Evolutionary conservation across 2,113 vertebrate species (phyloP).

Genomic region (Felis chaus): DNA sequence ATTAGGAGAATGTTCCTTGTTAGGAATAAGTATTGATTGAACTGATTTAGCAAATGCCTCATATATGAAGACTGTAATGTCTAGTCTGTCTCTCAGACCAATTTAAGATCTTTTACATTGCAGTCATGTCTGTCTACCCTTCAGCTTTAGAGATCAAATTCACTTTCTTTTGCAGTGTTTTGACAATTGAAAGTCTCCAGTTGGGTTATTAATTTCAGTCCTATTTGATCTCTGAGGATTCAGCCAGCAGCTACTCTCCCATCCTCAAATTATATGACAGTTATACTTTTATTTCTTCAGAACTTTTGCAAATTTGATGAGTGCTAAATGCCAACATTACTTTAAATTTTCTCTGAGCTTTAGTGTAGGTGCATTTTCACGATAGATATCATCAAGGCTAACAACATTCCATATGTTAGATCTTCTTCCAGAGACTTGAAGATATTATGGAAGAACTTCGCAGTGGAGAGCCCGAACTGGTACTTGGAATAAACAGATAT

Average conservation of each 20-base stretch:
- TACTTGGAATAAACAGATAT: background rate
- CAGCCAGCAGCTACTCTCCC: background rate
- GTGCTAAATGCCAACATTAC: conserved; percentile 30
- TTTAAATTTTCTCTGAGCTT: conserved; percentile 44
- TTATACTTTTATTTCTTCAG: conserved; percentile 47
- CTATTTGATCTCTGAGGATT: conserved; percentile 46
- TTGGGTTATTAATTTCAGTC: conserved; percentile 60
- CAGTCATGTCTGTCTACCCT: background rate
- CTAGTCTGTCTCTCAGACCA: background rate
- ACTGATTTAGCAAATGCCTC: background rate
- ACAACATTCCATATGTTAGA: background rate
- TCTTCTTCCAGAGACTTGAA: conserved; percentile 26
- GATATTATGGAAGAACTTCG: background rate
- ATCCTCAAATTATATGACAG: conserved; percentile 3
- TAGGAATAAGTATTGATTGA: conserved; percentile 30
- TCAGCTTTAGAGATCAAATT: conserved; percentile 42
- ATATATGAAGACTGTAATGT: background rate
- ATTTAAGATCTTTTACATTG: conserved; percentile 41
- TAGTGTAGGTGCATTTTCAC: background rate
- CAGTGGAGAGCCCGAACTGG: background rate
- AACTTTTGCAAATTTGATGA: conserved; percentile 63
- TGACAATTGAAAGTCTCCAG: conserved; percentile 46
- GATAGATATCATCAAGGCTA: background rate
- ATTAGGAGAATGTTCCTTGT: conserved; percentile 11
- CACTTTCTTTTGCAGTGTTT: conserved; percentile 44